Evolutionary conservation across 2,113 vertebrate genomes (phyloP).

Genomic region (Pachycephala philippinensis): DNA sequence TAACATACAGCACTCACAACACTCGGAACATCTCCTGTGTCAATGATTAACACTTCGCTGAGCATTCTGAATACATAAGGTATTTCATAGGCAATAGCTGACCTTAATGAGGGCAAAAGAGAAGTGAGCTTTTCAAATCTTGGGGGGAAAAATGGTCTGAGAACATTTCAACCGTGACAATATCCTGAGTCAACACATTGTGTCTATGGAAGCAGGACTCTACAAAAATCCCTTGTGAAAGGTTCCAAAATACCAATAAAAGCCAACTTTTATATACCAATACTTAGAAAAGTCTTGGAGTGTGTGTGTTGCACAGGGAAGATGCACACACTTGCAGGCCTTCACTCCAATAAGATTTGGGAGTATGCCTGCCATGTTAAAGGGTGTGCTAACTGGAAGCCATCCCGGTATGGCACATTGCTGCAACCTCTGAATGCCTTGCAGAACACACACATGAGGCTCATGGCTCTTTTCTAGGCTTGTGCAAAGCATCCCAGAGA

Average conservation of each 20-base stretch:
- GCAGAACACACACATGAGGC: background rate
- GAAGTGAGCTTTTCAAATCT: conserved; percentile 3
- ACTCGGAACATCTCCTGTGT: conserved; percentile 30
- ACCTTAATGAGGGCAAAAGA: conserved; percentile 26
- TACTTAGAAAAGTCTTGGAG: background rate
- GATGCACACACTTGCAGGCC: background rate
- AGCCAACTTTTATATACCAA: background rate
- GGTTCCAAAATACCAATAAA: background rate
- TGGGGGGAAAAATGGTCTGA: background rate
- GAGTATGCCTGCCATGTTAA: background rate
- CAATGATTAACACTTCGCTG: conserved; percentile 42
- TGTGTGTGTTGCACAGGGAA: background rate
- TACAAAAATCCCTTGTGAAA: background rate
- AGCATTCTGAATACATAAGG: conserved; percentile 26
- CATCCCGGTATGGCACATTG: background rate
- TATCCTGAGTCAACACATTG: background rate
- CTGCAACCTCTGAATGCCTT: background rate
- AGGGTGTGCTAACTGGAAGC: background rate
- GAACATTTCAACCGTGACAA: background rate
- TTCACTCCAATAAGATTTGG: background rate
- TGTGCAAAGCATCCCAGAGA: background rate
- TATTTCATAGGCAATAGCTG: conserved; percentile 9
- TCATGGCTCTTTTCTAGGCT: background rate
- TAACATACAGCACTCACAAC: background rate
- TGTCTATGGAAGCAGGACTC: background rate